A percentile compares a stretch with the other conserved stretches of the same genome.
Conservation (phyloP, 2,888 invertebrate genomes). For the Spisula subtruncata region DNA sequence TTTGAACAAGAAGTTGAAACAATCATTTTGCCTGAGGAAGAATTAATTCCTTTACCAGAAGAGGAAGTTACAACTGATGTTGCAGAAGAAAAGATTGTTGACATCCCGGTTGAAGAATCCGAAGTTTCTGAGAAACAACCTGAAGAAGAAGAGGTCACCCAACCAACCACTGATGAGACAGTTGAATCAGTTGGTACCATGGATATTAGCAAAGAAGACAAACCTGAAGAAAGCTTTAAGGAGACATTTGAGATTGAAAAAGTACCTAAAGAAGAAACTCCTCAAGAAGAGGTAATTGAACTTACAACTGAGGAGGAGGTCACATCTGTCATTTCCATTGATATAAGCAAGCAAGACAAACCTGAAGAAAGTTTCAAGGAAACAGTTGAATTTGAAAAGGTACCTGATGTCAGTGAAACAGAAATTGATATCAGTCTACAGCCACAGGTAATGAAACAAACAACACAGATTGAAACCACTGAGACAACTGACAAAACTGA, state of each 20-base stretch:
- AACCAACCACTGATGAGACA: not conserved
- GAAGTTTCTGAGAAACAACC: conserved; percentile 19
- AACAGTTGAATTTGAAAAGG: conserved; percentile 26
- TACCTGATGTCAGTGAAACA: not conserved
- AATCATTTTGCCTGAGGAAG: conserved; percentile 39
- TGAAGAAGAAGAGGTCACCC: conserved; percentile 31
- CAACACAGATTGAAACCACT: not conserved
- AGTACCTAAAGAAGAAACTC: not conserved
- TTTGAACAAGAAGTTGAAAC: conserved; percentile 43
- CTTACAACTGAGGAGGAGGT: not conserved
- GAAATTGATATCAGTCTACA: conserved; percentile 26
- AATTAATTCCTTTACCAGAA: conserved; percentile 27
- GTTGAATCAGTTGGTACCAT: not conserved
- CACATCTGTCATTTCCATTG: not conserved
- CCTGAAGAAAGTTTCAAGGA: conserved; percentile 31
- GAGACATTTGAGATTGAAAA: conserved; percentile 31
- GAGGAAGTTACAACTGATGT: conserved; percentile 30
- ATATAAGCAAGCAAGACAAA: not conserved
- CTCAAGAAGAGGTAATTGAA: conserved; percentile 23
- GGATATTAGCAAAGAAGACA: not conserved
- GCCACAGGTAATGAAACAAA: not conserved
- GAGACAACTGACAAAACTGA: conserved; percentile 9
- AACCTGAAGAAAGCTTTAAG: conserved; percentile 24
- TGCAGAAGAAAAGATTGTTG: not conserved
- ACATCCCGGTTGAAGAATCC: not conserved